Evolutionary conservation across 2,888 invertebrate genomes (phyloP), one percentile per base, ranked within the genome.

Genomic region (Criorhina ranunculi): DNA sequence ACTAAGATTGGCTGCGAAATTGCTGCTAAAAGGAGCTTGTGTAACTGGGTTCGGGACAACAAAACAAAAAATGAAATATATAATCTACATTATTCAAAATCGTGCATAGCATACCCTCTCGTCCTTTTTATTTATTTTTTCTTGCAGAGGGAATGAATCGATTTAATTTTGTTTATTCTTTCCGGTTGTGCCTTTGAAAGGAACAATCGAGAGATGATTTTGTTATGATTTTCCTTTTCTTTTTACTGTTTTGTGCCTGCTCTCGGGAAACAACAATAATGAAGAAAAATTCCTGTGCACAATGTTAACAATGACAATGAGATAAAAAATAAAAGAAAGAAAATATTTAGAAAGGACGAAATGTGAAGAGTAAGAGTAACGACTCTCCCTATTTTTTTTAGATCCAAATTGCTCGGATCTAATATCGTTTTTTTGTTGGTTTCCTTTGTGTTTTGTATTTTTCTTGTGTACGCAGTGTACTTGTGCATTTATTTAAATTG

Each of bases 241-340:
- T 24, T 24, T 24, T 24, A 4, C 24, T 24, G 24, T 24, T 24
- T 24, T 24, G 1, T 4, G 24, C n/a, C n/a, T 24, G 24, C 42
- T 17, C 15, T 15, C 46, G 17, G 46, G 46, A 46, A 19, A 19
- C 19, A 46, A 46, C 46, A 46, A 46, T 51, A 51, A 51, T 51
- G 29, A 51, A 24, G 29, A 51, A 29, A 51, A 24, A 12, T 51
- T 29, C 29, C 51, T 51, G n/a, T n/a, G 29, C 51, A 51, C 51
- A 51, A 29, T 51, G 51, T 29, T 51, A 29, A 51, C 51, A 51
- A 51, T 51, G 12, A 51, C 51, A 51, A 49, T 8, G 51, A 29
- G n/a, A n/a, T n/a, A n/a, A n/a, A n/a, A n/a, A n/a, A n/a, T n/a
- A n/a, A n/a, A n/a, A n/a, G n/a, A n/a, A n/a, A n/a, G n/a, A 24